Percentiles rank a stretch among this genome's conserved stretches.
phyloP scores from a whole-genome alignment of 2,888 invertebrate species.

The Steinernema carpocapsae region DNA sequence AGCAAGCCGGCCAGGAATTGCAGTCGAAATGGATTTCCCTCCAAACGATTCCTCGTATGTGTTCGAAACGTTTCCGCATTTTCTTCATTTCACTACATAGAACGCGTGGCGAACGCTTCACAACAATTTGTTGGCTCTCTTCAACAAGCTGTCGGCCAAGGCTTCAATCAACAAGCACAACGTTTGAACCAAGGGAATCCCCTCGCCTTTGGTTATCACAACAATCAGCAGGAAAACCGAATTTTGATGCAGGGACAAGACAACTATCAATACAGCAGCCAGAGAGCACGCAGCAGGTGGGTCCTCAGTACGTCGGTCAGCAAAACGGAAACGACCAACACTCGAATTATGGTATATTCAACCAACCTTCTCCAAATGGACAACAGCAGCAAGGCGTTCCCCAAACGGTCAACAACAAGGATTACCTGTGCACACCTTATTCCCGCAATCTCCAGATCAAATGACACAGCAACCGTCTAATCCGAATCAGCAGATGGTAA shows the following conservation, averaged over 20 bases:
- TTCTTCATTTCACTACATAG: constrained; percentile 25
- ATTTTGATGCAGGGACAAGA: not conserved
- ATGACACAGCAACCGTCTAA: too few relatives aligned
- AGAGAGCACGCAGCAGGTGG: not conserved
- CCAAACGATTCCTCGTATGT: constrained; percentile 43
- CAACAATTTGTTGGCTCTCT: not conserved
- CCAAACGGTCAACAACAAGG: too few relatives aligned
- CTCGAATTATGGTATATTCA: not conserved
- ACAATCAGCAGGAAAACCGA: not conserved
- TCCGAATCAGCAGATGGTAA: too few relatives aligned
- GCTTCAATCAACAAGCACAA: not conserved
- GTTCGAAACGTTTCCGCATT: not conserved
- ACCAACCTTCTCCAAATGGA: not conserved
- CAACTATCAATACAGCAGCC: not conserved
- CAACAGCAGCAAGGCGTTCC: not conserved
- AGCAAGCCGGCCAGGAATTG: constrained; percentile 26
- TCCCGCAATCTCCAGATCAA: too few relatives aligned
- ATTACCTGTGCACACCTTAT: too few relatives aligned
- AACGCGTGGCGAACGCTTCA: constrained; percentile 39
- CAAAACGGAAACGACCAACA: not conserved
- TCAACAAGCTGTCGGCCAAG: not conserved
- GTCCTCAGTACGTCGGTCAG: not conserved
- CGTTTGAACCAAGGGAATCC: not conserved
- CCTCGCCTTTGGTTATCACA: not conserved
- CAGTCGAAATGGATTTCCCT: constrained; percentile 48